Evolutionary conservation across 64 coral and sea anemone genomes (phyloP), one percentile per base, ranked within the genome.

Genomic region (Trachythela sp.): DNA sequence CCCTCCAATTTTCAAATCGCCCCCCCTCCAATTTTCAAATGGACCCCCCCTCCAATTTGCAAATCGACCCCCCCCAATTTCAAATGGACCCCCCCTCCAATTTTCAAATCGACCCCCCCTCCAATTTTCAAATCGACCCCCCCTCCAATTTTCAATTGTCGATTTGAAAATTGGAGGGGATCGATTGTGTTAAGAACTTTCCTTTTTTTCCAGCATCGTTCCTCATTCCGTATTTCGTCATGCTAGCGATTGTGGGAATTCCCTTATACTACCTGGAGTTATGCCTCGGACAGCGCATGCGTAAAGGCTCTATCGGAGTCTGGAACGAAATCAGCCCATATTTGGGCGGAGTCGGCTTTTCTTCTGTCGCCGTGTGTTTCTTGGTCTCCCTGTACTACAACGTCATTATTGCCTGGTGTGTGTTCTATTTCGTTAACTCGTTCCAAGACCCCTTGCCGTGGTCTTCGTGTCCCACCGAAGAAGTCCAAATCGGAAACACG

Each of bases 291-390:
- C 96, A 99, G 51, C 89, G 93, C 33, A 99, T 99, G 96, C 91
- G 96, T 29, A 99, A 99, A 89, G 96, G 96, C 2, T 99, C 96
- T 1, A 92, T 99, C 8, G 96, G 96, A 72, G 96, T 99, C 18
- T 99, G 96, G 96, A 95, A 91, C 87, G 93, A 99, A 89, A 99
- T 99, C 26, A 95, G 93, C 0, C 96, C 96, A 4, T 99, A 99
- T 91, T 84, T 99, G 30, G 96, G 96, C 4, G 96, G 96, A 18
- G 86, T 99, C 13, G 96, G 96, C 33, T 71, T 95, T 20, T 94
- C 96, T 0, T 95, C 93, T 36, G 93, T 99, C 15, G 93, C 94
- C 8, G 96, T 99, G 1, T 99, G 96, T 85, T 99, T 99, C 22
- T 87, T 99, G 27, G 96, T 99, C 2, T 99, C 93, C 54, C 42